Conservation (phyloP, 1,140 invertebrate species). For the Sitodiplosis mosellana region DNA sequence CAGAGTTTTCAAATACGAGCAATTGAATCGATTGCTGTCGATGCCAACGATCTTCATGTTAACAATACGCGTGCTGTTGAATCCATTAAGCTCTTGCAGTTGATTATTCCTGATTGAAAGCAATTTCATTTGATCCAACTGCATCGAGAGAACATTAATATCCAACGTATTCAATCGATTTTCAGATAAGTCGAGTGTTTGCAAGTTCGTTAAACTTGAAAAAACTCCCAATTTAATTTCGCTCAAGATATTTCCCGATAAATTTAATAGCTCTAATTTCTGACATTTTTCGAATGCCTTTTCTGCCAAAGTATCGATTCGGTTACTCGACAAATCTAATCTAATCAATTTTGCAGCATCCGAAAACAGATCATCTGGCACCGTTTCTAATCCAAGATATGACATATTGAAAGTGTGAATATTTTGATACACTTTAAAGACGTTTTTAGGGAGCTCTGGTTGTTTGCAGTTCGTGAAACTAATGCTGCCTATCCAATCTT, state of each 20-base stretch:
- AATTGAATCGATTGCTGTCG: neutral
- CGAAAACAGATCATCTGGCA: no score
- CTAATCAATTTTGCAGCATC: no score
- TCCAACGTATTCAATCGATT: neutral
- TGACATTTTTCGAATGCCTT: no score
- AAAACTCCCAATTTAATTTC: neutral
- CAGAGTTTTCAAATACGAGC: neutral
- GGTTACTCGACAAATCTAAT: no score
- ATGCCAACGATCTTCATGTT: neutral
- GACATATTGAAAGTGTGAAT: no score
- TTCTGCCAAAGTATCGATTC: no score
- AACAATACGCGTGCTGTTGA: neutral
- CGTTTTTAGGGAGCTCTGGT: no score
- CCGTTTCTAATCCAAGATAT: no score
- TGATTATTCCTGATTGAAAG: neutral
- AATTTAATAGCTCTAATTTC: no score
- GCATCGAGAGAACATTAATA: neutral
- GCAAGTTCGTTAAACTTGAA: neutral
- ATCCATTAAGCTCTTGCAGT: neutral
- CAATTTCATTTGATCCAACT: neutral
- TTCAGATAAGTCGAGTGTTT: neutral
- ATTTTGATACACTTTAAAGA: no score
- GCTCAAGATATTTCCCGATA: neutral
- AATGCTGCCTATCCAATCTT: no score
- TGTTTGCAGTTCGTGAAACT: no score